Evolutionary conservation across 2,113 vertebrate genomes (phyloP), one percentile per base, ranked within the genome.

Genomic region (Pluvianellus socialis): DNA sequence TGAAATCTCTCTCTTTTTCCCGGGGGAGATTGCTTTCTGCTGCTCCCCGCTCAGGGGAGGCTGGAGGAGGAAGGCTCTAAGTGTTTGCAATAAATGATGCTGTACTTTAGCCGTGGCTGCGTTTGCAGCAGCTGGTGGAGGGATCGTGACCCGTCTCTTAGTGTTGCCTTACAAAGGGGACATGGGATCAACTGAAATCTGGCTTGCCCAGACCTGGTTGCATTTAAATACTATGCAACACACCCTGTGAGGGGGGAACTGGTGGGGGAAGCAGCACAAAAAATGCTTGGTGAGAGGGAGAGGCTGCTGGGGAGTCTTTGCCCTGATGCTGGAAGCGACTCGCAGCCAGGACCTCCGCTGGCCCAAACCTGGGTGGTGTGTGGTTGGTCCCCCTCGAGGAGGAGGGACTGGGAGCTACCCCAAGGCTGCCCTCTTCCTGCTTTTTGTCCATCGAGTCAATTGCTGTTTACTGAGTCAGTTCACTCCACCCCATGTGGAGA

Each of bases 221-320:
- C 9, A 74, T 87, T 86, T 86, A 92, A 91, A 88, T 77, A 92
- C 59, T 84, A 40, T 67, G 93, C 47, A 81, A 32, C 76, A 86
- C 80, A 83, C 68, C 38, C 77, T 67, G 9, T 63, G 50, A 68
- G 28, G 21, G 40, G 21, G 52, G 20, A 84, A 55, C 30, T 58
- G 33, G 2, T n/a, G 7, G 1, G 3, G 42, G 26, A 91, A 86
- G 59, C 0, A 0, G 16, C 44, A 63, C 33, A 79, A 53, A 56
- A 94, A 81, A 35, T 77, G 10, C 68, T 82, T 24, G 18, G 45
- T 50, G 49, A 50, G 49, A 50, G 49, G 49, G 12, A 55, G 79
- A 67, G 45, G 52, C 45, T 80, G 30, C 20, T 38, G 59, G n/a
- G 35, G 30, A 61, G 30, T 17, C 53, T 84, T 82, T 81, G 10